phyloP scores from a whole-genome alignment of 2,113 vertebrate species.

The Neopipo cinnamomea region DNA sequence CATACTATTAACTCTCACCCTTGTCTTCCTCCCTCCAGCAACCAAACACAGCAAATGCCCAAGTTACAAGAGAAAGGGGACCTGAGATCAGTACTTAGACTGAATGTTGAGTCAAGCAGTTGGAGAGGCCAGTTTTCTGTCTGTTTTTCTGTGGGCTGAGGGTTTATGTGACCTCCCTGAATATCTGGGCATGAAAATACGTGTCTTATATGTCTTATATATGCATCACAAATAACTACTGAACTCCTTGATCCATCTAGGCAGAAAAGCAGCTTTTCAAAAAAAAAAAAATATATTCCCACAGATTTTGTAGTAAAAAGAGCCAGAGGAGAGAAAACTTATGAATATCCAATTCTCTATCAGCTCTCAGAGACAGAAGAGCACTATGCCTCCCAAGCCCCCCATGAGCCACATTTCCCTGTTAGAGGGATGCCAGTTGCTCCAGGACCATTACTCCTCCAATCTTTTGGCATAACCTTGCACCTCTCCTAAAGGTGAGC shows the following conservation, averaged over 20 bases:
- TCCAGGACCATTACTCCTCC: neutral
- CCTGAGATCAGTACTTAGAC: neutral
- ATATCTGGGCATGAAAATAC: neutral
- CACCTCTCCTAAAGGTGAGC: neutral
- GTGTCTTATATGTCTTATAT: neutral
- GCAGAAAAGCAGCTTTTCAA: neutral
- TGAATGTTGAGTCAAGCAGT: neutral
- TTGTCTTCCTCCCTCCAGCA: neutral
- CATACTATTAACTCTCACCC: neutral
- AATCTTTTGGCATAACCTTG: neutral
- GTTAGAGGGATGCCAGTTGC: neutral
- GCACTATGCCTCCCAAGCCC: neutral
- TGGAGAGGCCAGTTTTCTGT: neutral
- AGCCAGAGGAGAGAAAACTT: neutral
- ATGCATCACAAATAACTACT: neutral
- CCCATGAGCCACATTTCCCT: neutral
- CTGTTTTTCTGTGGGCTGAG: neutral
- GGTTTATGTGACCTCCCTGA: neutral
- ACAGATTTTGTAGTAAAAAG: neutral
- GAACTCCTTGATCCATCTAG: neutral
- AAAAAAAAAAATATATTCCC: neutral
- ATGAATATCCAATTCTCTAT: neutral
- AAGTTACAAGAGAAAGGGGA: neutral
- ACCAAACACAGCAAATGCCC: neutral
- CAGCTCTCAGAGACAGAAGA: neutral